Conservation (phyloP, 2,113 vertebrate species). For the Rhizomys pruinosus region DNA sequence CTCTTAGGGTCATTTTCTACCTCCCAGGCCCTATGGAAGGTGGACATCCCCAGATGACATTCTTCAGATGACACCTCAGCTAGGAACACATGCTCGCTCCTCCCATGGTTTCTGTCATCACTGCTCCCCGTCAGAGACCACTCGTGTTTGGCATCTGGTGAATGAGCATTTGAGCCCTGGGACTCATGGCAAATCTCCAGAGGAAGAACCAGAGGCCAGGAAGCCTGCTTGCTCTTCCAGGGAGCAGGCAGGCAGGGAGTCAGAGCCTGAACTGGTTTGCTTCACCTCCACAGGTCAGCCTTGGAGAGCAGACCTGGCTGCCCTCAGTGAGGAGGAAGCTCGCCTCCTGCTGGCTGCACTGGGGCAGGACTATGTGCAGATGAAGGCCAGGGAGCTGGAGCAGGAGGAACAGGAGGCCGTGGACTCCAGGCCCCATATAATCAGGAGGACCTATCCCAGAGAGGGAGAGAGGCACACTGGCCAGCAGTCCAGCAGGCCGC, state of each 20-base stretch:
- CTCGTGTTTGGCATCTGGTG: background rate
- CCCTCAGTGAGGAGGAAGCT: conserved; percentile 89
- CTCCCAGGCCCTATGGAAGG: background rate
- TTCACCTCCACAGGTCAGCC: conserved; percentile 85
- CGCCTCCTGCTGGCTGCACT: conserved; percentile 89
- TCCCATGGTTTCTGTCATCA: background rate
- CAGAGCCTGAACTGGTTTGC: background rate
- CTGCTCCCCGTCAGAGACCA: background rate
- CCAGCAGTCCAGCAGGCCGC: background rate
- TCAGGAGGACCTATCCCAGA: background rate
- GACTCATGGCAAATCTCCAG: background rate
- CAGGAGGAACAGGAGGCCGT: too few relatives aligned
- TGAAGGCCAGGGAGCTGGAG: conserved; percentile 90
- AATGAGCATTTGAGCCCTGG: background rate
- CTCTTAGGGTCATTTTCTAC: too few relatives aligned
- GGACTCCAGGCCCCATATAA: conserved; percentile 85
- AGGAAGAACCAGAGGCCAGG: background rate
- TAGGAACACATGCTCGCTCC: background rate
- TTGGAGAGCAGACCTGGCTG: conserved; percentile 87
- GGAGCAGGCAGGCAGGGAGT: background rate
- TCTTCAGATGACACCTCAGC: background rate
- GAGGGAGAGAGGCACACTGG: background rate
- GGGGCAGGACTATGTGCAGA: conserved; percentile 93
- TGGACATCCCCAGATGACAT: background rate
- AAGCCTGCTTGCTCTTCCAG: background rate